Conservation (phyloP, 2,797 vertebrate species). For the Choloepus didactylus region DNA sequence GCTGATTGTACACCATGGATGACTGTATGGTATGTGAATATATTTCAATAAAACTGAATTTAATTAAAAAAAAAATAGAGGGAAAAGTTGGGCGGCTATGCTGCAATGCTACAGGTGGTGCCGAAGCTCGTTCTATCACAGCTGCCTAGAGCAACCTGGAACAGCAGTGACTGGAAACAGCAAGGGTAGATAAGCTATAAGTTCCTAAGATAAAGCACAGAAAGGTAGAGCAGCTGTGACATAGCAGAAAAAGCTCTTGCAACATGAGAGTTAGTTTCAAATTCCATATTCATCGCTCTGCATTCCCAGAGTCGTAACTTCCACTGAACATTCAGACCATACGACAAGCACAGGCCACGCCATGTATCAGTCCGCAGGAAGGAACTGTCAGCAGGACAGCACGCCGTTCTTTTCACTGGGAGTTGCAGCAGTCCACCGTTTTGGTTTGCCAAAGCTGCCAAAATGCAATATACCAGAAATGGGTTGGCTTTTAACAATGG, state of each 20-base stretch:
- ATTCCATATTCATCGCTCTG: neutral
- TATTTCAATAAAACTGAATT: too few relatives aligned
- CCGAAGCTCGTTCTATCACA: fast-evolving
- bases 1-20: too few relatives aligned
- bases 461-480: too few relatives aligned
- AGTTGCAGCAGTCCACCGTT: neutral
- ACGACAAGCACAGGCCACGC: neutral
- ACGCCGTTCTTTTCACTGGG: neutral
- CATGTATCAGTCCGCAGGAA: too few relatives aligned
- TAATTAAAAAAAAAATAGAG: neutral
- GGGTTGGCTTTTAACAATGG: too few relatives aligned
- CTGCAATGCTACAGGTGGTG: too few relatives aligned
- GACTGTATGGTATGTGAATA: too few relatives aligned
- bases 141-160: neutral
- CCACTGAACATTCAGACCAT: neutral
- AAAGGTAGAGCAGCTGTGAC: neutral
- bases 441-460: too few relatives aligned
- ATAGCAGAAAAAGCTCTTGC: neutral
- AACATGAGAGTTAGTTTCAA: neutral
- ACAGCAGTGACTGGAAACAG: fast-evolving
- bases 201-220: neutral
- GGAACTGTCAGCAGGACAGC: neutral
- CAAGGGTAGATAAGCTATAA: too few relatives aligned
- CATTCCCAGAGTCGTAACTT: neutral
- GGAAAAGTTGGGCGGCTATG: neutral